Percentiles rank a stretch among this genome's conserved stretches.
Evolutionary conservation across 2,113 vertebrate genomes (phyloP).

Genomic region (Pelodiscus sinensis): DNA sequence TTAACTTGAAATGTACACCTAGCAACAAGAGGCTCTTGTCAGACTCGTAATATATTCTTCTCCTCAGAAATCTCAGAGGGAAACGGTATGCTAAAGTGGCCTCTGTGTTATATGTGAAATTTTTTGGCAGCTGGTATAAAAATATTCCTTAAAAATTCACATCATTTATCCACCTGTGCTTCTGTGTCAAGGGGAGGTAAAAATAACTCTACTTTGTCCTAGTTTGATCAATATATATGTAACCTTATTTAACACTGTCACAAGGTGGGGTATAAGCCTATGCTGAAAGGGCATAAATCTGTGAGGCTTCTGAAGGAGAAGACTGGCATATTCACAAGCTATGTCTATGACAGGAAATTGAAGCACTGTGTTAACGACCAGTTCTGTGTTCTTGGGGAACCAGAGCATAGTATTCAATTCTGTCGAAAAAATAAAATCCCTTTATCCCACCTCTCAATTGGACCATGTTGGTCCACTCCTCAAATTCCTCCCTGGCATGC

Average conservation of each 20-base stretch:
- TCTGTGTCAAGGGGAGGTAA: constrained; percentile 7
- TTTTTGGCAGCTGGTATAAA: constrained; percentile 4
- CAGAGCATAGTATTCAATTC: neutral
- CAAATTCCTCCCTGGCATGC: neutral
- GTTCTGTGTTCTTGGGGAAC: too few relatives aligned
- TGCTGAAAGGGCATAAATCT: neutral
- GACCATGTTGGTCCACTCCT: neutral
- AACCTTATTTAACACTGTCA: neutral
- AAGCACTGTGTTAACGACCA: fast-evolving
- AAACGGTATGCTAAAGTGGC: neutral
- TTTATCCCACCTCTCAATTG: neutral
- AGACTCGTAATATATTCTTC: neutral
- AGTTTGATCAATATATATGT: neutral
- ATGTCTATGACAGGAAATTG: fast-evolving
- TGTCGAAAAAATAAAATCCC: neutral
- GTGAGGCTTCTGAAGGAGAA: neutral
- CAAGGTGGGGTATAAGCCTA: neutral
- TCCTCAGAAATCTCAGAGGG: neutral
- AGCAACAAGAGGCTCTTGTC: neutral
- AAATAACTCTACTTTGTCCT: constrained; percentile 39
- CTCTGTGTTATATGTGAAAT: neutral
- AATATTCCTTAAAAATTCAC: constrained; percentile 34
- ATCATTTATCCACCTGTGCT: neutral
- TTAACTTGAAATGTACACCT: neutral
- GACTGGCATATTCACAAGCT: neutral